These are phyloP conservation scores for Pluvianellus socialis DNA, from an alignment of 2,113 vertebrate species.

Conservation along the genomic window DNA sequence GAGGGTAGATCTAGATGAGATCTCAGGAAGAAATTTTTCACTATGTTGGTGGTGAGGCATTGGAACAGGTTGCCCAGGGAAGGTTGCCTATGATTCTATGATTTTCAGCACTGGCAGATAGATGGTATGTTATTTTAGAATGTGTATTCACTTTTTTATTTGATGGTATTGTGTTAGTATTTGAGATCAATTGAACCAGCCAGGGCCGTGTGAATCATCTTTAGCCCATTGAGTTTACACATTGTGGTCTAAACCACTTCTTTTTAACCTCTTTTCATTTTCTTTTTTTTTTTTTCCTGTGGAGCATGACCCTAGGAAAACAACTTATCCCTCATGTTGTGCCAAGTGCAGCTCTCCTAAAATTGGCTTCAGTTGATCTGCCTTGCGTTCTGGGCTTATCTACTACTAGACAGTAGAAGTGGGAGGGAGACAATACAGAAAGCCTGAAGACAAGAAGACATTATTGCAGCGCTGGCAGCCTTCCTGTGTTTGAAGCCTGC, in stretches of 20 bases:
- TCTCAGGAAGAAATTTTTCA: too few species aligned
- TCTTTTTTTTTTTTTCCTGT: too few species aligned
- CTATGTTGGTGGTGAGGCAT: too few species aligned
- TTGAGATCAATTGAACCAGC: slow-evolving; percentile 8
- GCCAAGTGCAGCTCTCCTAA: not conserved
- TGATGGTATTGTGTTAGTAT: slow-evolving; percentile 5
- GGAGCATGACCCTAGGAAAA: not conserved
- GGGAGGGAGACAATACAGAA: not conserved
- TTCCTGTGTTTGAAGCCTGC: not conserved
- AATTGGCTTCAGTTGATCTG: not conserved
- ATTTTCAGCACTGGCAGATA: slow-evolving; percentile 18
- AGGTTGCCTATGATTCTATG: not conserved
- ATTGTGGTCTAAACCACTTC: not conserved
- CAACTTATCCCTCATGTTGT: not conserved
- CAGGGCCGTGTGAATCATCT: not conserved
- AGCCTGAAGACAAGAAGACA: not conserved
- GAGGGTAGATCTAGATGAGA: too few species aligned
- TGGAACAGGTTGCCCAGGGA: too few species aligned
- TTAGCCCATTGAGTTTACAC: not conserved
- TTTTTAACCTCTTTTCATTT: not conserved
- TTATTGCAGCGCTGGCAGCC: not conserved
- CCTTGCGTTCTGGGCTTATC: slow-evolving; percentile 3
- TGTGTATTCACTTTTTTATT: not conserved
- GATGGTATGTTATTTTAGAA: slow-evolving; percentile 26
- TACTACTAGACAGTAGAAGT: not conserved